Evolutionary conservation across 2,797 vertebrate genomes (phyloP).

Genomic region (Megaceryle alcyon): DNA sequence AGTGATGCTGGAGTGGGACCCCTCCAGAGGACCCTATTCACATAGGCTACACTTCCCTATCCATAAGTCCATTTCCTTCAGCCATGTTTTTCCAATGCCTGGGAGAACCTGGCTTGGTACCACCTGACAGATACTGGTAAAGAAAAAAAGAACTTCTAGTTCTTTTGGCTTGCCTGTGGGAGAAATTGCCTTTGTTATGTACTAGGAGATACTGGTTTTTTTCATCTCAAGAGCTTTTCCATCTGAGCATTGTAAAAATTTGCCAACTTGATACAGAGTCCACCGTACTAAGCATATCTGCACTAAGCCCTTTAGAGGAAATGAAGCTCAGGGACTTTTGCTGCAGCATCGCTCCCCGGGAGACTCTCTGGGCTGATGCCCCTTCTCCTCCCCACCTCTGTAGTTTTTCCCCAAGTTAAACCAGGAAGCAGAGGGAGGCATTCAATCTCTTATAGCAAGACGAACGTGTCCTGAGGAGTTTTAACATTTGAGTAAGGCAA

Average conservation of each 20-base stretch:
- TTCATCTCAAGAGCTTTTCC: neutral
- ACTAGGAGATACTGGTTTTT: neutral
- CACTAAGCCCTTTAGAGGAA: neutral
- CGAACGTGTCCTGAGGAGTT: neutral
- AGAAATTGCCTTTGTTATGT: neutral
- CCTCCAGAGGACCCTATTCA: neutral
- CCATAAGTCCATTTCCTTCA: neutral
- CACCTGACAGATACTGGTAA: neutral
- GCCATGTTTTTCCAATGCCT: neutral
- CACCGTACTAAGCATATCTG: neutral
- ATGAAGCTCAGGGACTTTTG: neutral
- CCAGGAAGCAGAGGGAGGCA: neutral
- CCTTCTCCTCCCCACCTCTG: neutral
- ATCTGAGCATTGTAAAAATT: neutral
- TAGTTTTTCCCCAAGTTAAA: neutral
- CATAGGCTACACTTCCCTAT: neutral
- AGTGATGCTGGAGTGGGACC: neutral
- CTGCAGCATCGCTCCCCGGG: neutral
- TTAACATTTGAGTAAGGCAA: neutral
- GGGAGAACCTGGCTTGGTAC: neutral
- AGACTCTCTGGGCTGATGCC: neutral
- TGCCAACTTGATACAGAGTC: neutral
- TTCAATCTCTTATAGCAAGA: neutral
- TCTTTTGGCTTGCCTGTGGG: neutral
- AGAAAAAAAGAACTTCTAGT: neutral